phyloP scores from a whole-genome alignment of 1,140 invertebrate genomes.

The Drosophila pallidifrons region DNA sequence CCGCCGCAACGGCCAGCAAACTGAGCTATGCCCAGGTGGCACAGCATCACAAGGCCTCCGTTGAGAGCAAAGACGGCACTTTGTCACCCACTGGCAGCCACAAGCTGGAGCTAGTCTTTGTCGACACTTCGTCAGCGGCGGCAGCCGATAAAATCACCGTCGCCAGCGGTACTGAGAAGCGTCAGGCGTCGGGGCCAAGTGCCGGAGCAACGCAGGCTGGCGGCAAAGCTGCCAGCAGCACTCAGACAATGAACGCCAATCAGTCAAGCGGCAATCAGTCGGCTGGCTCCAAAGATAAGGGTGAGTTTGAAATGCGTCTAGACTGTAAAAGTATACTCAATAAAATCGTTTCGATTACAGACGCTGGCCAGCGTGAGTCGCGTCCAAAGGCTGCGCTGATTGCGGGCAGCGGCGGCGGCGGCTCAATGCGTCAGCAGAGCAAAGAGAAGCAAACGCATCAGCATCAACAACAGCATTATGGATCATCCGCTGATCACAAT shows the following conservation, averaged over 20 bases:
- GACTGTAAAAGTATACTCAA: background rate
- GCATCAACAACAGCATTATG: constrained; percentile 59
- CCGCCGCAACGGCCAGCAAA: constrained; percentile 86
- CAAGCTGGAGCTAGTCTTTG: constrained; percentile 64
- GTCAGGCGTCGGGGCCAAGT: constrained; percentile 38
- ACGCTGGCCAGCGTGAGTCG: constrained; percentile 46
- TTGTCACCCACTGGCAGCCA: constrained; percentile 62
- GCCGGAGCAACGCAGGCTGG: constrained; percentile 14
- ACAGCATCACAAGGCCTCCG: constrained; percentile 88
- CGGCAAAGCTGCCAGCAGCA: constrained; percentile 46
- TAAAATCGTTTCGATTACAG: constrained; percentile 16
- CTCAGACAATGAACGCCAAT: constrained; percentile 22
- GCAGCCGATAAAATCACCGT: constrained; percentile 54
- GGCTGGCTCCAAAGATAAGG: constrained; percentile 63
- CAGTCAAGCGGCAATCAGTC: constrained; percentile 27
- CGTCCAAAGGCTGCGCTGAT: constrained; percentile 57
- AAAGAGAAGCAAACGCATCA: constrained; percentile 63
- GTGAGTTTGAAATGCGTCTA: constrained; percentile 21
- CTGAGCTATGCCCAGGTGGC: constrained; percentile 94
- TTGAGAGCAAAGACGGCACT: constrained; percentile 61
- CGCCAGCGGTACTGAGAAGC: constrained; percentile 55
- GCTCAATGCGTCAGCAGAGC: constrained; percentile 64
- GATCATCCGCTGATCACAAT: constrained; percentile 61
- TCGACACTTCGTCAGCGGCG: constrained; percentile 36
- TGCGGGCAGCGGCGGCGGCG: constrained; percentile 26